Percentiles rank a stretch among this genome's conserved stretches.
phyloP scores from a whole-genome alignment of 2,797 vertebrate genomes.

The Vireo griseus region DNA sequence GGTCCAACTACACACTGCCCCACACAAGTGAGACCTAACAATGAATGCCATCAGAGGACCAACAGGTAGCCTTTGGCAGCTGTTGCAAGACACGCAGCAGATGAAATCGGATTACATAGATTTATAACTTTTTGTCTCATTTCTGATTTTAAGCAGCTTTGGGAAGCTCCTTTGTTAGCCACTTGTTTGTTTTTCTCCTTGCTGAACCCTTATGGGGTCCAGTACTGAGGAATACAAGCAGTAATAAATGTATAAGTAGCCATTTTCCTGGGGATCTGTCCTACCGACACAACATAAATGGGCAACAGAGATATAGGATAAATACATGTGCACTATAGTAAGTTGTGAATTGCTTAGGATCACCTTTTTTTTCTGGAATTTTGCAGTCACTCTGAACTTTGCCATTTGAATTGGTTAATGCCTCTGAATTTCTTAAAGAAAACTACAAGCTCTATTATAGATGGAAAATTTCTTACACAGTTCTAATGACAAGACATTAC shows the following conservation, averaged over 20 bases:
- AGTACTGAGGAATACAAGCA: neutral
- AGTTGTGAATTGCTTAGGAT: neutral
- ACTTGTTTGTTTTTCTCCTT: neutral
- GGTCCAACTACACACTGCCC: neutral
- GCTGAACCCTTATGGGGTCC: neutral
- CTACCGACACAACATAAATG: neutral
- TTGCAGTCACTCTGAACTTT: neutral
- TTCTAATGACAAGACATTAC: neutral
- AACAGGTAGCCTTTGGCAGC: neutral
- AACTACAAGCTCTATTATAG: neutral
- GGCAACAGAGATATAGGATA: neutral
- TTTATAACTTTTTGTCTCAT: neutral
- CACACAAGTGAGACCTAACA: neutral
- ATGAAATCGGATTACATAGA: neutral
- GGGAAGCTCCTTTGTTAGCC: neutral
- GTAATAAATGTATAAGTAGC: neutral
- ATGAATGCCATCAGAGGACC: accelerated
- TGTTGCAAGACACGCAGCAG: neutral
- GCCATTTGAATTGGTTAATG: neutral
- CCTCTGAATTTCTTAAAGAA: neutral
- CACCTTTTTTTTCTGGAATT: neutral
- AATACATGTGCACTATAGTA: neutral
- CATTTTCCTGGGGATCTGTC: neutral
- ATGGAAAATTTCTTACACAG: neutral
- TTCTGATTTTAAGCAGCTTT: neutral